Percentiles rank a stretch among this genome's conserved stretches.
Evolutionary conservation across 2,113 vertebrate species (phyloP).

Genomic region (Tyto alba): DNA sequence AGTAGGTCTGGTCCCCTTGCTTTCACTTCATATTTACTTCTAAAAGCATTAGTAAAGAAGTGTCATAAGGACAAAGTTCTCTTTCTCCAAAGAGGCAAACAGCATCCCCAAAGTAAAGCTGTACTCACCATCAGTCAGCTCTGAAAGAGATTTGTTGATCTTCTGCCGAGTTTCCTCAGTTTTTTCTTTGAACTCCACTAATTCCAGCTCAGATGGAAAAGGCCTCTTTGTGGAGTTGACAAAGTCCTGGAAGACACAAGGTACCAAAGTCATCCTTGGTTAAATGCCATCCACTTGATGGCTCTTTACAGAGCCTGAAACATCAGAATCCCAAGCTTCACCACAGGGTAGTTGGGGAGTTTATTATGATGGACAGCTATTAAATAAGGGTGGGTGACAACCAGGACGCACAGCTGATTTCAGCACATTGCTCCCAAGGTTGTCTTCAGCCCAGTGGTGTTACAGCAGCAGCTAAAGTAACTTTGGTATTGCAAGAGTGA

Average conservation of each 20-base stretch:
- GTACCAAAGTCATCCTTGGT: not conserved
- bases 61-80: not conserved
- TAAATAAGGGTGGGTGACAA: not conserved
- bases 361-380: not conserved
- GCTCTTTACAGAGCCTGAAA: not conserved
- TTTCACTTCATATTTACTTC: not conserved
- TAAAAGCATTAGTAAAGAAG: not conserved
- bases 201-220: conserved; percentile 75
- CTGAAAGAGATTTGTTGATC: conserved; percentile 77
- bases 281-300: not conserved
- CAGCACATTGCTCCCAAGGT: not conserved
- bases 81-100: not conserved
- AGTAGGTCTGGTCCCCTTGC: not conserved
- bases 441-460: not conserved
- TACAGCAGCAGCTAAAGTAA: not conserved
- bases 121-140: conserved; percentile 74
- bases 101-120: not conserved
- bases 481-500: not conserved
- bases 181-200: conserved; percentile 77
- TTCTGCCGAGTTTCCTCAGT: conserved; percentile 72
- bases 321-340: not conserved
- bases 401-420: not conserved
- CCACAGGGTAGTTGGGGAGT: fast-evolving
- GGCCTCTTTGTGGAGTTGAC: conserved; percentile 76
- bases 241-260: conserved; percentile 71